Evolutionary conservation across 2,113 vertebrate species (phyloP), one percentile per base, ranked within the genome.

Genomic region (Sinosuthora webbiana): DNA sequence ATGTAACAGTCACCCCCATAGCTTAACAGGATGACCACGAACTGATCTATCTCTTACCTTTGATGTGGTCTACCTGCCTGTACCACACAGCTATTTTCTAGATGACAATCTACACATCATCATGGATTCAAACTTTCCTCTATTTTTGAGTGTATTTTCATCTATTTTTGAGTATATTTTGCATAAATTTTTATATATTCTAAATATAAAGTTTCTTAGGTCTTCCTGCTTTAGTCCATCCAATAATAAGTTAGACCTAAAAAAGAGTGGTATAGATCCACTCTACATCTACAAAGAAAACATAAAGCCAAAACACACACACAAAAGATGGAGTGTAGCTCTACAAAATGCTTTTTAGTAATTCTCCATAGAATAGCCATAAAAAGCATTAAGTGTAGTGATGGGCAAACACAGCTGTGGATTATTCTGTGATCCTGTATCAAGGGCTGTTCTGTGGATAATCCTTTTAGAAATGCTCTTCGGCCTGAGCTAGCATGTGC

Each of bases 391-490:
- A 96, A 57, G 55, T 52, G 59, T 7, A 91, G 80, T 93, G 57
- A 95, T 83, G 77, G 89, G 41, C 0, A 0, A 92, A 65, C 64
- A 64, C 49, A 90, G 90, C 89, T 94, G 69, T 83, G 69, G 45
- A 86, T 94, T 96, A 67, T 59, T 84, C 74, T 89, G 83, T 85
- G 90, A 95, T 94, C n/a, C 62, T 89, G 45, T 64, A 75, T 75
- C 80, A 73, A 84, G 82, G 57, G 55, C 85, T 87, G 71, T 53
- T 94, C 95, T 92, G 75, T 42, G 73, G 74, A 87, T 96, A 97
- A 94, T 96, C 97, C 95, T 33, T 94, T 92, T 90, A 64, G 91
- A 90, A 95, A 95, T 89, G 84, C 59, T 92, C 83, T 95, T 83
- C 94, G 83, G 77, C 71, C 79, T 80, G 24, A 87, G 56, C 69